These are phyloP conservation scores for Aphrophora alni DNA, from an alignment of 2,888 invertebrate genomes.

Conservation along the genomic window DNA sequence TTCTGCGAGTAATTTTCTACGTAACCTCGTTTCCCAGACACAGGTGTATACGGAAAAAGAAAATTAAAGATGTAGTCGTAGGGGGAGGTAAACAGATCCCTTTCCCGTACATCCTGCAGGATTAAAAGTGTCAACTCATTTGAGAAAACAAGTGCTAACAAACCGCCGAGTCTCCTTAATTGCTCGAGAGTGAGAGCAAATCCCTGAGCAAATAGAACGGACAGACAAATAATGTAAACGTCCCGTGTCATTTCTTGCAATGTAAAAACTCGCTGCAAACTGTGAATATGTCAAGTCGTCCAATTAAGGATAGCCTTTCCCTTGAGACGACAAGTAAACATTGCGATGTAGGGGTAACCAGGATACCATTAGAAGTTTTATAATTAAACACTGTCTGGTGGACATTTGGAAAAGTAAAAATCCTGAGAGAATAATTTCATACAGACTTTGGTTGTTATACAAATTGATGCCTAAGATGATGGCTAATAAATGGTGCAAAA, in stretches of 20 bases:
- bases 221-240: not conserved
- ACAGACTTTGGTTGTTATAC: too few relatives aligned
- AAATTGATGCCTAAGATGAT: too few relatives aligned
- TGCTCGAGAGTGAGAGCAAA: not conserved
- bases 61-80: not conserved
- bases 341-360: not conserved
- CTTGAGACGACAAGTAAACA: not conserved
- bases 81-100: not conserved
- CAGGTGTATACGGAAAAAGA: not conserved
- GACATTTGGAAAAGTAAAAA: not conserved
- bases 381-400: not conserved
- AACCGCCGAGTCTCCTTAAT: not conserved
- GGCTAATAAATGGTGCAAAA: too few relatives aligned
- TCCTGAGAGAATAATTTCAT: not conserved
- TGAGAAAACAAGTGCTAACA: not conserved
- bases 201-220: not conserved
- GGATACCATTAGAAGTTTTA: not conserved
- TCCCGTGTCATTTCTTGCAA: not conserved
- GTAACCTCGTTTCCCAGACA: too few relatives aligned
- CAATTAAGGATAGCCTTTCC: not conserved
- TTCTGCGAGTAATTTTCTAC: too few relatives aligned
- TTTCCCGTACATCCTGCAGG: not conserved
- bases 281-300: not conserved
- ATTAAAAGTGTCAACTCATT: not conserved
- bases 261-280: not conserved